phyloP scores from a whole-genome alignment of 2,888 invertebrate species.

The Trichopoda pennipes region DNA sequence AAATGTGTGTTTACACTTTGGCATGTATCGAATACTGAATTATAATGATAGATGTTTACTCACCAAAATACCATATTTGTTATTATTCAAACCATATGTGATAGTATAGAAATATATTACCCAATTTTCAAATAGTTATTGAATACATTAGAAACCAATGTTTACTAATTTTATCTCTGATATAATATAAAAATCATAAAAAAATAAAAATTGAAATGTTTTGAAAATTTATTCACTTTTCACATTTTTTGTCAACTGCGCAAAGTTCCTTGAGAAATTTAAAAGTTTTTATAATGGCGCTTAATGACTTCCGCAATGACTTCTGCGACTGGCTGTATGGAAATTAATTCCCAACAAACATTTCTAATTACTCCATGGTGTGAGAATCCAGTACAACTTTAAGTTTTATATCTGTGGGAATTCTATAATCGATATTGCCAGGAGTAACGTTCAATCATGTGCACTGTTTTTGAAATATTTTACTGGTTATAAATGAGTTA shows the following conservation, averaged over 20 bases:
- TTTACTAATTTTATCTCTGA: no score
- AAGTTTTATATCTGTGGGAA: conserved; percentile 79
- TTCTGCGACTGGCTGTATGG: neutral
- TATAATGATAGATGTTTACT: no score
- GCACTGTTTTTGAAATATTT: conserved; percentile 75
- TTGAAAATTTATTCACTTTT: neutral
- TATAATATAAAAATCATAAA: no score
- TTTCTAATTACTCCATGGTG: conserved; percentile 66
- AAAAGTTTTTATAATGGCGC: conserved; percentile 67
- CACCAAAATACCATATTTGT: no score
- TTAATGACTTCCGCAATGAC: conserved; percentile 35
- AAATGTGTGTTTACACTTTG: no score
- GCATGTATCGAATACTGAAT: no score
- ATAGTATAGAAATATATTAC: no score
- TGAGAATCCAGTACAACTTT: conserved; percentile 74
- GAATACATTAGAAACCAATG: no score
- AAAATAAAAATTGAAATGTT: neutral
- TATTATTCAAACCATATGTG: no score
- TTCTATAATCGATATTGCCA: conserved; percentile 52
- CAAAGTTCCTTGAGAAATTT: conserved; percentile 42
- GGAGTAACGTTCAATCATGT: conserved; percentile 54
- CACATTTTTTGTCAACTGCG: neutral
- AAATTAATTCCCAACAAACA: conserved; percentile 40
- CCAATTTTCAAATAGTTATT: no score
- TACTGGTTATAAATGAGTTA: conserved; percentile 79